These are phyloP conservation scores for Oreortyx pictus DNA, from an alignment of 2,797 vertebrate genomes.

Conservation along the genomic window DNA sequence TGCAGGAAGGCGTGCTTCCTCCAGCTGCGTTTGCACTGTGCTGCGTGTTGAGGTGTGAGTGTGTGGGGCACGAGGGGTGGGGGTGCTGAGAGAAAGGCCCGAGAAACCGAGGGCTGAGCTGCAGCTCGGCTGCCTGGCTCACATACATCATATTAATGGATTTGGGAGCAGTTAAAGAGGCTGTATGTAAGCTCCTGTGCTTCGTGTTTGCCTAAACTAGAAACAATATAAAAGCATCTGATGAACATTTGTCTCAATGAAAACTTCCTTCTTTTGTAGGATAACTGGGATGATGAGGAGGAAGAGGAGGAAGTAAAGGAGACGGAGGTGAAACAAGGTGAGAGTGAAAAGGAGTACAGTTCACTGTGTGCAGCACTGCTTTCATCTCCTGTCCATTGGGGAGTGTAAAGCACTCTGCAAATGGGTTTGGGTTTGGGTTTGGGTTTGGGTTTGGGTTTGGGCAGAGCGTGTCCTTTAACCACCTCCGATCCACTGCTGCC, in stretches of 20 bases:
- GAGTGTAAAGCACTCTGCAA: background rate
- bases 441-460: background rate
- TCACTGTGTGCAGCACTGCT: background rate
- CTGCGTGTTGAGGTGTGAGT: background rate
- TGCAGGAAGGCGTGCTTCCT: accelerated
- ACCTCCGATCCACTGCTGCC: background rate
- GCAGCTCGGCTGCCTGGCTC: accelerated
- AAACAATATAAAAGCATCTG: background rate
- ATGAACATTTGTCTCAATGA: no score
- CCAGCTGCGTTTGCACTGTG: accelerated
- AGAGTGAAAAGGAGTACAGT: background rate
- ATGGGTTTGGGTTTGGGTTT: accelerated
- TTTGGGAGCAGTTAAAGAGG: background rate
- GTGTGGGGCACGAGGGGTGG: no score
- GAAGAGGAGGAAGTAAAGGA: slow-evolving; percentile 84
- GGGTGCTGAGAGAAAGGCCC: no score
- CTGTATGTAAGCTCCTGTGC: background rate
- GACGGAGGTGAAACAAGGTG: slow-evolving; percentile 85
- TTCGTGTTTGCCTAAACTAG: background rate
- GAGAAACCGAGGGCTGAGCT: background rate
- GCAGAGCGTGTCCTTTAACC: accelerated
- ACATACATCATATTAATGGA: accelerated
- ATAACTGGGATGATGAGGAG: slow-evolving; percentile 98
- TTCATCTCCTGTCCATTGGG: background rate
- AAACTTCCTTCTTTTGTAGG: slow-evolving; percentile 78